Base-by-base conservation (phyloP, 2,113 vertebrate species). In the Phaetusa simplex region DNA sequence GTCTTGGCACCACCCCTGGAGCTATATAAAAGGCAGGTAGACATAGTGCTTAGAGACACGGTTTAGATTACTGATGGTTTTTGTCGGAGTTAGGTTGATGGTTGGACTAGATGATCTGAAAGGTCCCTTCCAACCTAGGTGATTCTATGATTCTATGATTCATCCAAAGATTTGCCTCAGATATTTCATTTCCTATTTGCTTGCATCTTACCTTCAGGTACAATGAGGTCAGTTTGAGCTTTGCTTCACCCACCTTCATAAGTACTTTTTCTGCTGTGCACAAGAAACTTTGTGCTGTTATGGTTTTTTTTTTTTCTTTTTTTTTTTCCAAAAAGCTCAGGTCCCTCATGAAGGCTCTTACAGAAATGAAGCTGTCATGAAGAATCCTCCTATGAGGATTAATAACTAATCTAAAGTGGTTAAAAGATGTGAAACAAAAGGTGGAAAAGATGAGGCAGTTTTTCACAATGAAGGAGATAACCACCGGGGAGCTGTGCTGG, bases 371-470 rank as follows among this genome's bases (percentile, higher is more conserved):
- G 19, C 53, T 77, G 49, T 45, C 56, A 86, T 2, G 5, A 65
- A 93, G 87, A 49, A 65, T 52, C 45, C 32, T 90, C 84, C 82
- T 80, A 5, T 72, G 78, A 93, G 81, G 70, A 93, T 53, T 94
- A 91, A 82, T 69, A 49, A 56, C 56, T 90, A 84, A 92, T 62
- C 42, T 78, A 56, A 87, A 93, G 53, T 19, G 43, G 65, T 87
- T 93, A 76, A 91, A 93, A 89, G 56, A 69, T 65, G 38, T 34
- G 87, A 91, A 85, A 90, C 21, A 76, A 72, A 91, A 86, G 84
- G 62, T 85, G 70, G 66, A 59, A 85, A 76, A 96, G 70, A 69
- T 29, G 19, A 95, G 62, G 56, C 30, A 21, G 49, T 58, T 96
- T 96, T 77, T 92, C 84, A 85, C 62, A 45, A 9, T 17, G 84